Percentiles rank a stretch among this genome's conserved stretches.
Evolutionary conservation across 2,797 vertebrate genomes (phyloP).

Genomic region (Macroramphosus scolopax): DNA sequence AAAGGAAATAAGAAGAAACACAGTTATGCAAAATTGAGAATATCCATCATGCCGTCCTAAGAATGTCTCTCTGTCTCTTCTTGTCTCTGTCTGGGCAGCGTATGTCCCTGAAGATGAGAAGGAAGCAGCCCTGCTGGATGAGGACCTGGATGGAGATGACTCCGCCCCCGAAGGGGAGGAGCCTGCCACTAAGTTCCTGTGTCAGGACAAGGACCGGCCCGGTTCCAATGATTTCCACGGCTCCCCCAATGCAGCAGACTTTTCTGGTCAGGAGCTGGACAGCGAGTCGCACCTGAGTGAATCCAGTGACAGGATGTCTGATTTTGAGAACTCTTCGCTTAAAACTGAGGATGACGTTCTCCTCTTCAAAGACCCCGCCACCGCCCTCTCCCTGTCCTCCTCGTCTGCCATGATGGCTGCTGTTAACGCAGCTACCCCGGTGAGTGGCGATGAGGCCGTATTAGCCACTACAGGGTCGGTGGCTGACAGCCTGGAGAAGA

Average conservation of each 20-base stretch:
- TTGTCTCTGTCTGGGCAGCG: constrained; percentile 73
- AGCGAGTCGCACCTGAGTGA: constrained; percentile 98
- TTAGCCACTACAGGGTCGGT: constrained; percentile 72
- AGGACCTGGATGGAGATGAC: constrained; percentile 89
- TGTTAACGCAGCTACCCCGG: constrained; percentile 41
- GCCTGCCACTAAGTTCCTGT: constrained; percentile 86
- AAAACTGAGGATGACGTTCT: constrained; percentile 93
- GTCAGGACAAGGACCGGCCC: constrained; percentile 89
- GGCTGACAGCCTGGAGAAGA: constrained; percentile 96
- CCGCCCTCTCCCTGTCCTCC: constrained; percentile 64
- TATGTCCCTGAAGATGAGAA: constrained; percentile 96
- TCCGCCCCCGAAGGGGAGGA: constrained; percentile 86
- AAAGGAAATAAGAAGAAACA: constrained; percentile 47
- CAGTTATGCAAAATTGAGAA: constrained; percentile 43
- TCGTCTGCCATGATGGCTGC: constrained; percentile 65
- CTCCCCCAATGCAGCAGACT: constrained; percentile 88
- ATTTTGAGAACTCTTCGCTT: constrained; percentile 92
- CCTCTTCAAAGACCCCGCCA: constrained; percentile 83
- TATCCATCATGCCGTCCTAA: constrained; percentile 49
- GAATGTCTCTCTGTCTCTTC: constrained; percentile 31
- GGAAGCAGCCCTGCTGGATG: constrained; percentile 90
- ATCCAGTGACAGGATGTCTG: constrained; percentile 95
- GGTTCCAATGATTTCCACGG: constrained; percentile 89
- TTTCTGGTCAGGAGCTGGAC: constrained; percentile 98
- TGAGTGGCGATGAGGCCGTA: constrained; percentile 80